These are phyloP conservation scores for Actinostola sp. DNA, from an alignment of 92 coral and sea anemone genomes.

Conservation along the genomic window DNA sequence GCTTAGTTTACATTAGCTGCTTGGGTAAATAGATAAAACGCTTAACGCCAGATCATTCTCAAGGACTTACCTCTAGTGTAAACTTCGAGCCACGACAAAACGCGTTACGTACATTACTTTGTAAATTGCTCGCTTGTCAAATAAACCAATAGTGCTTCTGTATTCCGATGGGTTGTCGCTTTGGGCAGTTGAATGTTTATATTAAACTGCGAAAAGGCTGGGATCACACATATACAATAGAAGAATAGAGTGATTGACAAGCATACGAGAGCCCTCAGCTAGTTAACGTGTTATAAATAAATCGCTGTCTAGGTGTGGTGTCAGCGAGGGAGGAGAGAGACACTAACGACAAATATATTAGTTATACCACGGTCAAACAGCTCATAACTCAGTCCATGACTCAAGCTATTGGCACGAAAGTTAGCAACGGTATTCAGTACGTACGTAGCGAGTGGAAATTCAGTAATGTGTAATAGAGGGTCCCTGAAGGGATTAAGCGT, in stretches of 20 bases:
- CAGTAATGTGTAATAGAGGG: too few relatives aligned
- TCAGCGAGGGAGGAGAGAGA: background rate
- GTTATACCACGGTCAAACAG: too few relatives aligned
- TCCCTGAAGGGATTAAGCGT: too few relatives aligned
- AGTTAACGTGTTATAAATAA: constrained; percentile 6
- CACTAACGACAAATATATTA: too few relatives aligned
- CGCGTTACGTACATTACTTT: background rate
- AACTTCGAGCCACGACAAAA: background rate
- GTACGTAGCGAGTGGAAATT: too few relatives aligned
- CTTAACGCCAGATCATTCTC: background rate
- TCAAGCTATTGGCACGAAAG: too few relatives aligned
- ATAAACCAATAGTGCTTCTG: background rate
- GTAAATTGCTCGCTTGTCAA: background rate
- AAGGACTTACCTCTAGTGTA: background rate
- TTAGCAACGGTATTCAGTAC: too few relatives aligned
- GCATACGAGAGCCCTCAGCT: constrained; percentile 7
- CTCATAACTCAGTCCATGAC: too few relatives aligned
- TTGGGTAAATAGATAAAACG: background rate
- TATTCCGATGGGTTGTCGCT: background rate
- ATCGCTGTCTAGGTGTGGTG: background rate
- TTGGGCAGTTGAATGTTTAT: background rate
- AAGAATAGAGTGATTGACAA: constrained; percentile 40
- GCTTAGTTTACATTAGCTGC: constrained; percentile 5
- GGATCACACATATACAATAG: constrained; percentile 13
- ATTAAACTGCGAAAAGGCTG: too few relatives aligned